Evolutionary conservation across 2,888 invertebrate genomes (phyloP), one percentile per base, ranked within the genome.

Genomic region (Drosophila subsilvestris): DNA sequence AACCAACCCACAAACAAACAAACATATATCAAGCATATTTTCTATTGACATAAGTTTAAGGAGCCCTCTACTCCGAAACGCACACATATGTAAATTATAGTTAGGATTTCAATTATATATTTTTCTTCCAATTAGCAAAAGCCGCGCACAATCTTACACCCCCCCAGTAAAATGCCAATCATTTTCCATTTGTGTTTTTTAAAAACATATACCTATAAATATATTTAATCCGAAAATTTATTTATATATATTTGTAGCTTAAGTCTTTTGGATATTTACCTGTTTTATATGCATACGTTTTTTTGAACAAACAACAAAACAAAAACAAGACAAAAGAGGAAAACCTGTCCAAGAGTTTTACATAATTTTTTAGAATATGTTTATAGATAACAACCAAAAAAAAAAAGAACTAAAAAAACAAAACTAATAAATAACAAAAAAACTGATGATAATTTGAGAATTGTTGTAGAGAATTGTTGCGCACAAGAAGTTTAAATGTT

Each of bases 271-370:
- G 42, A 61, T 50, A 71, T 50, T 53, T 51, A 60, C 42, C 42
- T 49, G 37, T 71, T 66, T 56, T 68, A 56, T 74, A 73, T 56
- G 44, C 32, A 70, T 61, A 61, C 29, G 48, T 70, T 67, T 70
- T 73, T 63, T 59, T 54, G 53, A 54, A 54, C 42, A 57, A 57
- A 49, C 44, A 57, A 49, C 44, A 54, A 49, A 4, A 50, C 7
- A 47, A 27, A 47, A 27, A 47, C 0, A 53, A 51, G 44, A 51
- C 43, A 49, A 12, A 43, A 20, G 10, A 29, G 0, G 4, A 61
- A 63, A 61, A 53, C 70, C 79, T 63, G 79, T 82, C 88, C 88
- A 82, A 75, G 75, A 75, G 75, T 73, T 82, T 76, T 77, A 77
- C 65, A 85, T 79, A 48, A 73, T 71, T 85, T 72, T 59, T 55